Evolutionary conservation across 2,888 invertebrate species (phyloP), one percentile per base, ranked within the genome.

Genomic region (Scaptomyza reducta): DNA sequence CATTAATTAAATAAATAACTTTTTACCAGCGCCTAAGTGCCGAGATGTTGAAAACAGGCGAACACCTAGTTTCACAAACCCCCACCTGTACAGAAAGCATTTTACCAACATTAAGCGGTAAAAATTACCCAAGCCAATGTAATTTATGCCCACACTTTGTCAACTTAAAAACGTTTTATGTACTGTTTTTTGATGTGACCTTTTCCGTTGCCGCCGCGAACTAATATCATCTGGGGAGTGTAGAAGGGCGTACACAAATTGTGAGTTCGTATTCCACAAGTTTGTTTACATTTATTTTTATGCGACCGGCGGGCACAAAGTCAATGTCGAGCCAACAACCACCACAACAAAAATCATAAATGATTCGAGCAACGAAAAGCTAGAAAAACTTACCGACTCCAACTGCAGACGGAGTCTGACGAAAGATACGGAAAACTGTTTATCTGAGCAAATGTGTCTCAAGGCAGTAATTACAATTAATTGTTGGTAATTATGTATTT

Each of bases 391-490:
- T 25, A 45, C 14, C 53, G 16, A 38, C 16, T 41, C 55, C 54
- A 65, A 63, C 54, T 62, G 65, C 55, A 70, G 58, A 74, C 70
- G 64, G 42, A 41, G 47, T 49, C 54, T 42, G 47, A 47, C 67
- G 76, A 73, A 59, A 84, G 68, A 62, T 67, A 59, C 59, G 64
- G 56, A 68, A 69, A 67, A 70, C 29, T 64, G 71, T 76, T 76
- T 76, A 74, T 76, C 75, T 78, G 61, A 56, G 75, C 66, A 87
- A 84, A 87, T 84, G 81, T 83, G 84, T 78, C 81, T 87, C 71
- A 84, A 74, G 84, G 79, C 85, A 81, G 87, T 85, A 85, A 85
- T 85, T 85, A 86, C 83, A 83, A 85, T 85, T 88, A 88, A 88
- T 83, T 88, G 87, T 68, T 70, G 76, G 87, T 88, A 88, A 86